These are phyloP conservation scores for Eudemis profundana DNA, from an alignment of 2,888 invertebrate species.

Conservation along the genomic window DNA sequence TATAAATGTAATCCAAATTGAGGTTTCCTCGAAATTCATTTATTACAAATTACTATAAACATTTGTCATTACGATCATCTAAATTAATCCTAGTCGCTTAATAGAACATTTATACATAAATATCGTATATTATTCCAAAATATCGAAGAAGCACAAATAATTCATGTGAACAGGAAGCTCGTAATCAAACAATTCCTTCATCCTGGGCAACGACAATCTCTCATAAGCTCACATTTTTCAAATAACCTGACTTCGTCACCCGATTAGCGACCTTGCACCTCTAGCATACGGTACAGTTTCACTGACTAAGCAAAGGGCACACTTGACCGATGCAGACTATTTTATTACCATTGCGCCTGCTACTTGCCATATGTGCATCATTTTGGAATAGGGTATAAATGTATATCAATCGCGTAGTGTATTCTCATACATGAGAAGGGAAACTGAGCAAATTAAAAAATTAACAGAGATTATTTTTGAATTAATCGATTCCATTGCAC, in stretches of 20 bases:
- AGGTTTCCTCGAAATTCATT: slow-evolving; percentile 50
- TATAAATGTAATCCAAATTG: slow-evolving; percentile 56
- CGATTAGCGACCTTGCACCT: slow-evolving; percentile 12
- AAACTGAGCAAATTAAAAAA: no score
- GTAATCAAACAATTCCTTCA: slow-evolving; percentile 19
- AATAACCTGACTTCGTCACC: slow-evolving; percentile 18
- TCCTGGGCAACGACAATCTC: background rate
- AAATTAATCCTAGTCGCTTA: slow-evolving; percentile 27
- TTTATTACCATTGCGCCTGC: background rate
- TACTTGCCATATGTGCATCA: background rate
- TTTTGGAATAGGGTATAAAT: background rate
- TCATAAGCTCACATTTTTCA: slow-evolving; percentile 17
- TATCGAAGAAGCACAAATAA: slow-evolving; percentile 43
- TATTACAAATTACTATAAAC: slow-evolving; percentile 38
- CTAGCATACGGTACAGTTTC: slow-evolving; percentile 20
- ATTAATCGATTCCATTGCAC: no score
- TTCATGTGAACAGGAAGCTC: slow-evolving; percentile 44
- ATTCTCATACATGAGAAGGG: no score
- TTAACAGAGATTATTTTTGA: no score
- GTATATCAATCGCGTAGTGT: no score
- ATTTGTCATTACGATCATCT: slow-evolving; percentile 38
- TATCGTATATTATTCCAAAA: slow-evolving; percentile 35
- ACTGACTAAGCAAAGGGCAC: slow-evolving; percentile 14
- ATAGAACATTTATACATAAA: slow-evolving; percentile 34
- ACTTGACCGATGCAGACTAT: background rate